Evolutionary conservation across 1,140 invertebrate genomes (phyloP).

Genomic region (Sesamia nonagrioides): DNA sequence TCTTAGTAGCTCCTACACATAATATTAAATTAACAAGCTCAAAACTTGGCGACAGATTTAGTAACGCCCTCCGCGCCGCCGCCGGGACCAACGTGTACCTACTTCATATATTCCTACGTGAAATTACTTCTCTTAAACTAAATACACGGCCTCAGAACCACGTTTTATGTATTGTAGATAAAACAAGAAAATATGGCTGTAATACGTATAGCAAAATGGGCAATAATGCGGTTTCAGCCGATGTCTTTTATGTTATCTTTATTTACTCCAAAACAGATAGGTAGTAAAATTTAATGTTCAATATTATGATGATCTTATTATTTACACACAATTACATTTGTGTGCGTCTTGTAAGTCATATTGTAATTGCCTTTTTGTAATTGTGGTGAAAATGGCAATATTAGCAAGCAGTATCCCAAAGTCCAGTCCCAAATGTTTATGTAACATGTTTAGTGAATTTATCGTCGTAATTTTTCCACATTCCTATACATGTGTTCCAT

Average conservation of each 20-base stretch:
- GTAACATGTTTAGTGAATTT: slow-evolving; percentile 68
- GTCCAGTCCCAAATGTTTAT: slow-evolving; percentile 67
- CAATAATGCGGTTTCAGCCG: slow-evolving; percentile 49
- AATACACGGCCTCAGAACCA: slow-evolving; percentile 15
- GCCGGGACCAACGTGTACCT: neutral
- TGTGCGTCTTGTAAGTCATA: neutral
- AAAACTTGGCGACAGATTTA: slow-evolving; percentile 30
- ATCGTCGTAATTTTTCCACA: slow-evolving; percentile 69
- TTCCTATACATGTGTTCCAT: slow-evolving; percentile 58
- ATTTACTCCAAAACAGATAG: slow-evolving; percentile 52
- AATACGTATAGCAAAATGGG: slow-evolving; percentile 48
- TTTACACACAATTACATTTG: slow-evolving; percentile 37
- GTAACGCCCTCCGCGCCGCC: slow-evolving; percentile 14
- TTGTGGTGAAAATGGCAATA: slow-evolving; percentile 1
- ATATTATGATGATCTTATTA: slow-evolving; percentile 44
- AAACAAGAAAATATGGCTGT: slow-evolving; percentile 44
- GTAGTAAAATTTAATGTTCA: slow-evolving; percentile 50
- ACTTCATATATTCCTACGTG: slow-evolving; percentile 26
- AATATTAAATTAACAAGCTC: slow-evolving; percentile 28
- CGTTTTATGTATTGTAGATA: slow-evolving; percentile 47
- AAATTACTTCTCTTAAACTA: slow-evolving; percentile 27
- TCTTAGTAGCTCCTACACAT: slow-evolving; percentile 6
- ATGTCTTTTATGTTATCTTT: slow-evolving; percentile 49
- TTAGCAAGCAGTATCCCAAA: slow-evolving; percentile 39
- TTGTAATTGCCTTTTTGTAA: neutral